phyloP scores from a whole-genome alignment of 37 sponge, comb jelly and placozoan genomes.

The Oopsacas minuta region DNA sequence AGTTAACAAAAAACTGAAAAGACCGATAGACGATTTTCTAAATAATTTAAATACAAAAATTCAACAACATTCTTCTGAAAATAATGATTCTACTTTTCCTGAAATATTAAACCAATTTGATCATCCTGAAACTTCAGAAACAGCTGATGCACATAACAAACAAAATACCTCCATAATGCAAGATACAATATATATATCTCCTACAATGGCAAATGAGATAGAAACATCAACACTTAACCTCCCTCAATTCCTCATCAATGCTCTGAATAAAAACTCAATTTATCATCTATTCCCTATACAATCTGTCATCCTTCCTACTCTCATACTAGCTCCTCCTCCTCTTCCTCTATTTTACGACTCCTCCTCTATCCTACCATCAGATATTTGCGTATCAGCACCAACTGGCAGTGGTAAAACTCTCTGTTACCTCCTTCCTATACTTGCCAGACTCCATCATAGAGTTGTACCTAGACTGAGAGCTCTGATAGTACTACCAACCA shows the following conservation, averaged over 20 bases:
- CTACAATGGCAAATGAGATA: background rate
- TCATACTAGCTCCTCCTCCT: background rate
- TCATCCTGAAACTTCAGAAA: too few relatives aligned
- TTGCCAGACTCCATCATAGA: slow-evolving; percentile 30
- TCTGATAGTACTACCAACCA: slow-evolving; percentile 65
- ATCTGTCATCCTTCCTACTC: background rate
- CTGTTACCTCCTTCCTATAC: slow-evolving; percentile 70
- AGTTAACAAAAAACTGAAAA: too few relatives aligned
- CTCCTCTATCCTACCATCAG: slow-evolving; percentile 25
- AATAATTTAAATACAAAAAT: too few relatives aligned
- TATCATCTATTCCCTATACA: background rate
- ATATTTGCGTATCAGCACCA: slow-evolving; percentile 79
- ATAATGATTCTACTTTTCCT: too few relatives aligned
- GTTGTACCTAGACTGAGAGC: slow-evolving; percentile 35
- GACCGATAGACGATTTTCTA: too few relatives aligned
- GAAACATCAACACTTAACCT: background rate
- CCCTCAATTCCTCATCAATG: background rate
- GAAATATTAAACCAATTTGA: too few relatives aligned
- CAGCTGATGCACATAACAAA: too few relatives aligned
- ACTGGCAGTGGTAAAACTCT: slow-evolving; percentile 95
- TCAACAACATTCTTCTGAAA: too few relatives aligned
- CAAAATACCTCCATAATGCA: background rate
- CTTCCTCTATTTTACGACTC: background rate
- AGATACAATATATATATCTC: background rate
- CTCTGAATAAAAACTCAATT: background rate